Percentiles rank a stretch among this genome's conserved stretches.
These are phyloP conservation scores for Epirrhoe tristata DNA, from an alignment of 2,888 invertebrate genomes.

Conservation along the genomic window DNA sequence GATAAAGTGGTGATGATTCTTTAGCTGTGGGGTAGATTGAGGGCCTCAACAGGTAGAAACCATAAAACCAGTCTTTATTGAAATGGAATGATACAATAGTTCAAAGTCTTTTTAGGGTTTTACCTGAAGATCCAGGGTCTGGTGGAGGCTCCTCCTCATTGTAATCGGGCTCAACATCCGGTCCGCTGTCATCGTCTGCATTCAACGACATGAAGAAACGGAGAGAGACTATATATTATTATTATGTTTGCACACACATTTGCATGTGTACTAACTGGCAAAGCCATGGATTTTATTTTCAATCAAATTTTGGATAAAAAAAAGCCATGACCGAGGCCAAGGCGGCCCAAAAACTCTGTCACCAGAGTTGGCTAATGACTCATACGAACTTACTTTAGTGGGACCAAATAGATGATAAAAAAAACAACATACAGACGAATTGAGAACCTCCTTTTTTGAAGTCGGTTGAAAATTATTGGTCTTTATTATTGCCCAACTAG, in stretches of 20 bases:
- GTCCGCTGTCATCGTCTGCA: conserved; percentile 88
- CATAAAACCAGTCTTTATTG: not conserved
- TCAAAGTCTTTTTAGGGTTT: conserved; percentile 24
- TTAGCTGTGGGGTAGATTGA: not conserved
- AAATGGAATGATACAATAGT: not conserved
- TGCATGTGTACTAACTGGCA: conserved; percentile 50
- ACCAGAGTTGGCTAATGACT: too few relatives aligned
- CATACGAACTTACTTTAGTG: too few relatives aligned
- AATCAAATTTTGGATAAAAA: too few relatives aligned
- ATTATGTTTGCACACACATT: conserved; percentile 82
- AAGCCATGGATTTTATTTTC: not conserved
- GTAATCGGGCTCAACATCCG: conserved; percentile 78
- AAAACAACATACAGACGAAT: too few relatives aligned
- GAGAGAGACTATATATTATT: conserved; percentile 86
- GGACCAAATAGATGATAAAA: too few relatives aligned
- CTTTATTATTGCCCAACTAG: too few relatives aligned
- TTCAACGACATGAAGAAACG: conserved; percentile 89
- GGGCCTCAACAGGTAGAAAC: not conserved
- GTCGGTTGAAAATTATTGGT: too few relatives aligned
- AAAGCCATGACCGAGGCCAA: too few relatives aligned
- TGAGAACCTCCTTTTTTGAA: too few relatives aligned
- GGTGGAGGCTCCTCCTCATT: conserved; percentile 80
- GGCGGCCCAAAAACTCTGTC: too few relatives aligned
- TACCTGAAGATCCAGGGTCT: conserved; percentile 75
- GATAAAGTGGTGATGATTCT: not conserved